These are phyloP conservation scores for Iguana delicatissima DNA, from an alignment of 2,797 vertebrate genomes.

Conservation along the genomic window DNA sequence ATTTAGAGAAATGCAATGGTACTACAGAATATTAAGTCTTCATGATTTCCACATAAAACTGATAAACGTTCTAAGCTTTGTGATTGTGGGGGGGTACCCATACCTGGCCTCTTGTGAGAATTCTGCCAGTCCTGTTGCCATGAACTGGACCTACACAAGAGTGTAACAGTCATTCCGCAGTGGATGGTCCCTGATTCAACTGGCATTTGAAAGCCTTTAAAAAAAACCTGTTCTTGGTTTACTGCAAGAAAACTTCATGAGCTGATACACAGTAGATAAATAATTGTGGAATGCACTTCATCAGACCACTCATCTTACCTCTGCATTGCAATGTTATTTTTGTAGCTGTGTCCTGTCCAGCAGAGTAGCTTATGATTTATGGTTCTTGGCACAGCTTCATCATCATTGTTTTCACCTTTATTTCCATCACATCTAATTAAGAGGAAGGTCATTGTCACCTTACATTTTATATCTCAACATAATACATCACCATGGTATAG, in stretches of 20 bases:
- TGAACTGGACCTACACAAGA: no score
- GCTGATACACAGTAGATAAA: constrained; percentile 79
- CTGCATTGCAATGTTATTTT: constrained; percentile 94
- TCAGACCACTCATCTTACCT: constrained; percentile 88
- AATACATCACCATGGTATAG: constrained; percentile 92
- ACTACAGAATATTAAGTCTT: background rate
- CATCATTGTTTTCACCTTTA: constrained; percentile 97
- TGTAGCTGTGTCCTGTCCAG: constrained; percentile 84
- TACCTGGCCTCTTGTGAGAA: background rate
- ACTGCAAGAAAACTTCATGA: constrained; percentile 36
- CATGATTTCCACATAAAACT: background rate
- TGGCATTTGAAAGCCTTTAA: background rate
- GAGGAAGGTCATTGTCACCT: constrained; percentile 99
- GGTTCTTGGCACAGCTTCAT: constrained; percentile 90
- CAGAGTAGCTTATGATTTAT: constrained; percentile 91
- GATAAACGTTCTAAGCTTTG: background rate
- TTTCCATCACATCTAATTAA: constrained; percentile 99
- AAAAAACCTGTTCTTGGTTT: background rate
- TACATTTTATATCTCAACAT: constrained; percentile 92
- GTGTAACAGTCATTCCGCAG: background rate
- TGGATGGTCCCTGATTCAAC: background rate
- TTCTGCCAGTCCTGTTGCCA: background rate
- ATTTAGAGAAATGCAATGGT: background rate
- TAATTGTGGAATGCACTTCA: constrained; percentile 75
- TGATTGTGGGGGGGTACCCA: background rate